phyloP scores from a whole-genome alignment of 1,140 invertebrate genomes.

The Caenorhabditis tropicalis region DNA sequence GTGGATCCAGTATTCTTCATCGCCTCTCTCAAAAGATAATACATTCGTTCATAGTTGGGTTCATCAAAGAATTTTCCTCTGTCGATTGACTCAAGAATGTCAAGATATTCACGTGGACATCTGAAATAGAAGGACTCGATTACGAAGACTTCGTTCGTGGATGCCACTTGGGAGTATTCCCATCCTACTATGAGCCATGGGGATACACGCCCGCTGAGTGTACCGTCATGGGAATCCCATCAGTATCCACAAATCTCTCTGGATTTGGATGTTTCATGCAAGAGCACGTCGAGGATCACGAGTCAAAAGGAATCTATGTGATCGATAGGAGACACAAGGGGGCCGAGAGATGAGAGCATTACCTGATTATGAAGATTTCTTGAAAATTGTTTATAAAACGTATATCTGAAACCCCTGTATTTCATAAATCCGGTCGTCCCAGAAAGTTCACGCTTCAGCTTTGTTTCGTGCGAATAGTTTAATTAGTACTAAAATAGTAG shows the following conservation, averaged over 20 bases:
- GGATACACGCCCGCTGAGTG: conserved; percentile 99
- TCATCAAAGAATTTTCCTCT: conserved; percentile 59
- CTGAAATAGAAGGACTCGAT: conserved; percentile 79
- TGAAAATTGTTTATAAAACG: too few species aligned
- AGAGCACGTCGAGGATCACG: conserved; percentile 94
- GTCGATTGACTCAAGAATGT: conserved; percentile 39
- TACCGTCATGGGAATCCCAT: conserved; percentile 99
- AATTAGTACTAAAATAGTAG: too few species aligned
- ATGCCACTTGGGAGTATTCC: conserved; percentile 97
- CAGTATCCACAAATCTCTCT: conserved; percentile 94
- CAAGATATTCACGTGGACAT: conserved; percentile 53
- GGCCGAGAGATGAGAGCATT: too few species aligned
- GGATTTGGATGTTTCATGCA: conserved; percentile 99
- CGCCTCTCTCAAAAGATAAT: conserved; percentile 29
- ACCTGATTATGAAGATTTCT: too few species aligned
- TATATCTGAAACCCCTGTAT: too few species aligned
- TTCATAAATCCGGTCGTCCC: too few species aligned
- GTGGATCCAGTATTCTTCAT: conserved; percentile 9
- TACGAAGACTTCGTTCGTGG: conserved; percentile 99
- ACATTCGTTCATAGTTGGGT: conserved; percentile 51
- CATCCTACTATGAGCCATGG: conserved; percentile 99
- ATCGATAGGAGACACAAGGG: conserved; percentile 89
- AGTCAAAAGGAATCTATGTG: conserved; percentile 98
- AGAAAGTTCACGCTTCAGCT: too few species aligned
- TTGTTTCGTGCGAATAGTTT: too few species aligned